Evolutionary conservation across 2,888 invertebrate genomes (phyloP).

Genomic region (Nysson spinosus): DNA sequence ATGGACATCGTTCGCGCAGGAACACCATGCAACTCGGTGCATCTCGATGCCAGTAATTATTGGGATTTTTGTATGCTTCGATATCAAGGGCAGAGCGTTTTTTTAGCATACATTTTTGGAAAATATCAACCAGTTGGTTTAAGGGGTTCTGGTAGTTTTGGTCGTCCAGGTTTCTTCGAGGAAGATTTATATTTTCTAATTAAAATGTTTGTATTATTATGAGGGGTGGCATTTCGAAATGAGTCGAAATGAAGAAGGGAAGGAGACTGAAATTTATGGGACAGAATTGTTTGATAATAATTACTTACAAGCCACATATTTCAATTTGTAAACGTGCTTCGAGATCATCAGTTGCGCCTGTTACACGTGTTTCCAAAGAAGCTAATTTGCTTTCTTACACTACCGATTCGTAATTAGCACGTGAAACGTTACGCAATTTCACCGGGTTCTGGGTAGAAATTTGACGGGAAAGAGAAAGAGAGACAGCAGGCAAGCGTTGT

Average conservation of each 20-base stretch:
- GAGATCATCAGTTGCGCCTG: constrained; percentile 27
- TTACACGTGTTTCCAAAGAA: constrained; percentile 46
- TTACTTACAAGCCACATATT: no score
- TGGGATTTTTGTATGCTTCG: constrained; percentile 40
- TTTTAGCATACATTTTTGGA: no score
- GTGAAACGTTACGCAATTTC: constrained; percentile 46
- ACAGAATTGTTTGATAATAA: no score
- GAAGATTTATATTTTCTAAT: no score
- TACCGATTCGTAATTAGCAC: constrained; percentile 24
- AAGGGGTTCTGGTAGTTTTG: no score
- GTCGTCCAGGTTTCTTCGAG: no score
- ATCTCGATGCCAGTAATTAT: constrained; percentile 42
- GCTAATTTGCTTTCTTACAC: constrained; percentile 32
- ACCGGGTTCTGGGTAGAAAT: constrained; percentile 24
- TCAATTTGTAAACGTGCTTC: background rate
- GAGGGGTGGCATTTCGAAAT: no score
- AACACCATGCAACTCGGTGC: constrained; percentile 25
- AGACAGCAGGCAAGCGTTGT: constrained; percentile 29
- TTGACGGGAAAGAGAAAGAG: background rate
- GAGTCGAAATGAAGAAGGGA: no score
- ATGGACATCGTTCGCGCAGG: constrained; percentile 42
- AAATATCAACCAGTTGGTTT: no score
- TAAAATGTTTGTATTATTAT: no score
- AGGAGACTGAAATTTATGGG: no score
- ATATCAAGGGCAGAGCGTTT: no score